Evolutionary conservation across 2,797 vertebrate species (phyloP).

Genomic region (Pipistrellus kuhlii): DNA sequence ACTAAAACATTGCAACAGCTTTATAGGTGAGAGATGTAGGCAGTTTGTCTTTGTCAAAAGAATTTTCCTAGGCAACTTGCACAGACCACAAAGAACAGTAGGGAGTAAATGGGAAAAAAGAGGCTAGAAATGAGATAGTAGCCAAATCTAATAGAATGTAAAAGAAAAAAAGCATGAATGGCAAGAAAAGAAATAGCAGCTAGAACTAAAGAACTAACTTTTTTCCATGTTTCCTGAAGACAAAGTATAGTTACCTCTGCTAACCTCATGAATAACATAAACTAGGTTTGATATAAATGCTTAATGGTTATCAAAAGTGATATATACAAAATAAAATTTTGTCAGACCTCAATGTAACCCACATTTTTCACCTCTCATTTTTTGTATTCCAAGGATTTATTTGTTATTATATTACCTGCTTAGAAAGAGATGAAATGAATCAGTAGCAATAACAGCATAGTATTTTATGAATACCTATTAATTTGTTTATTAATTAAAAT

Average conservation of each 20-base stretch:
- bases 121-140: background rate
- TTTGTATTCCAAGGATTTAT: background rate
- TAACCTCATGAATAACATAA: background rate
- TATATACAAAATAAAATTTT: background rate
- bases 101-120: slow-evolving; percentile 27
- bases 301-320: background rate
- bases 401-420: slow-evolving; percentile 9
- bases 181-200: background rate
- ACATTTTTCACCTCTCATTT: background rate
- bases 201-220: background rate
- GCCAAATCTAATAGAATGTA: background rate
- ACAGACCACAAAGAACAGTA: slow-evolving; percentile 24
- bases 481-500: background rate
- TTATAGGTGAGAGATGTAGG: background rate
- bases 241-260: background rate
- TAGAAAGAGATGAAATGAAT: background rate
- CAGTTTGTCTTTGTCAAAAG: slow-evolving; percentile 55
- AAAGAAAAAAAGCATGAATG: slow-evolving; percentile 21
- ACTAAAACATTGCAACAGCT: background rate
- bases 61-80: background rate
- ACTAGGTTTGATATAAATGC: background rate
- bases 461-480: background rate
- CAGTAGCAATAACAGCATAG: background rate
- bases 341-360: background rate
- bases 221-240: background rate